Conservation (phyloP, 2,797 vertebrate species). For the Chanos chanos region DNA sequence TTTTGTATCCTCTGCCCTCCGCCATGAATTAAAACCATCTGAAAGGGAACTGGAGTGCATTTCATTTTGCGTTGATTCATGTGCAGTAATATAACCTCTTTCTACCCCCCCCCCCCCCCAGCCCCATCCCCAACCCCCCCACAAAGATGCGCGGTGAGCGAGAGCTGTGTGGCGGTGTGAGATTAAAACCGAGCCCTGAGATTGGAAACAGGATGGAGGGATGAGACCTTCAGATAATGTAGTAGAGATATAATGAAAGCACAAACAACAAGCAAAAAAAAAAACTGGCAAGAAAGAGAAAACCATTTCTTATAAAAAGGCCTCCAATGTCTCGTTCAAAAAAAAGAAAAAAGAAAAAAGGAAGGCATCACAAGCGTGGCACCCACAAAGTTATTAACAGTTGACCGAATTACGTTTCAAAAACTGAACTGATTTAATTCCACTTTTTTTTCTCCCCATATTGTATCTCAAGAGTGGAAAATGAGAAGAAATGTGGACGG, state of each 20-base stretch:
- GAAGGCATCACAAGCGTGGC: constrained; percentile 61
- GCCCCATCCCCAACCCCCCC: too few species aligned
- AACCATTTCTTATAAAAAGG: constrained; percentile 70
- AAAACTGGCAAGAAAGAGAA: constrained; percentile 73
- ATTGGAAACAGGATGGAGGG: constrained; percentile 82
- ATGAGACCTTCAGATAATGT: constrained; percentile 82
- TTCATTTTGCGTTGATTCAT: constrained; percentile 93
- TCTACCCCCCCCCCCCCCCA: constrained; percentile 77
- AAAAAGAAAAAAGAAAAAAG: constrained; percentile 72
- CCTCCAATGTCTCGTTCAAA: constrained; percentile 66
- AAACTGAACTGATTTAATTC: constrained; percentile 57
- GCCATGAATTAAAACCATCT: constrained; percentile 93
- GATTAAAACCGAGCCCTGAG: constrained; percentile 74
- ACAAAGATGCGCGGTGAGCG: constrained; percentile 54
- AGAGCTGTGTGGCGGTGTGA: constrained; percentile 67
- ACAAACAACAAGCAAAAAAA: constrained; percentile 94
- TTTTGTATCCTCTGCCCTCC: constrained; percentile 78
- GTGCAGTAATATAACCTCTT: constrained; percentile 86
- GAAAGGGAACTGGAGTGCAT: constrained; percentile 88
- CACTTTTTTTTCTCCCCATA: constrained; percentile 26
- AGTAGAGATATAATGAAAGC: constrained; percentile 80
- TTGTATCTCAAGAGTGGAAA: constrained; percentile 22
- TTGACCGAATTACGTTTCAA: constrained; percentile 70
- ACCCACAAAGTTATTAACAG: constrained; percentile 72
- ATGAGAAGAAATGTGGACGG: constrained; percentile 13